phyloP scores from a whole-genome alignment of 2,113 vertebrate genomes.

The Caretta caretta region DNA sequence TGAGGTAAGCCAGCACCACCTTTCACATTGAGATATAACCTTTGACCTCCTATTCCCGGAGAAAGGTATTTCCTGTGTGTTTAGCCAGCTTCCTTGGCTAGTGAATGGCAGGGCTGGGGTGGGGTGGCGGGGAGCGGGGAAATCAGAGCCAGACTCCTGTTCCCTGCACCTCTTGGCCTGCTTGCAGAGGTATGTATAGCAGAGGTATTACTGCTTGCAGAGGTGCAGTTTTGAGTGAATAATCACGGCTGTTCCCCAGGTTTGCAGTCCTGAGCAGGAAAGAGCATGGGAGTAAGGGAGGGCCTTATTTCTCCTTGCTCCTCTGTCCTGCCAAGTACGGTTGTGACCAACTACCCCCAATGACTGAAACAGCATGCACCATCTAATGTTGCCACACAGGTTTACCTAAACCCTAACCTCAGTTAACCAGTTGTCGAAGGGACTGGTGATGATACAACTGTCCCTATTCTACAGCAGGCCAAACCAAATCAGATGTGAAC shows the following conservation, averaged over 20 bases:
- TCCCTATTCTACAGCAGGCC: neutral
- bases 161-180: neutral
- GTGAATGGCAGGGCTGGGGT: neutral
- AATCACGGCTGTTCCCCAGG: neutral
- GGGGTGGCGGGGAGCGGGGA: no score
- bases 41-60: neutral
- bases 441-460: neutral
- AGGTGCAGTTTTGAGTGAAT: neutral
- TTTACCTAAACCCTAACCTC: neutral
- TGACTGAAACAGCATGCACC: neutral
- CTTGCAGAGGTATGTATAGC: no score
- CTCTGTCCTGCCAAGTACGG: rapidly evolving
- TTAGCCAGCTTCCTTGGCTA: neutral
- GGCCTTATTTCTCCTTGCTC: neutral
- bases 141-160: neutral
- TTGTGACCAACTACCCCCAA: neutral
- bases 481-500: neutral
- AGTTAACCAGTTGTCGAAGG: rapidly evolving
- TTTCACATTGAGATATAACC: neutral
- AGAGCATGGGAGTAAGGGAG: neutral
- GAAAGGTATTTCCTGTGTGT: neutral
- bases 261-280: neutral
- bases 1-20: neutral
- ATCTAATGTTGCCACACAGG: rapidly evolving
- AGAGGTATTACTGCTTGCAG: no score